Percentiles rank a stretch among this genome's conserved stretches.
Conservation (phyloP, 2,888 invertebrate genomes). For the Drosophila meridiana region DNA sequence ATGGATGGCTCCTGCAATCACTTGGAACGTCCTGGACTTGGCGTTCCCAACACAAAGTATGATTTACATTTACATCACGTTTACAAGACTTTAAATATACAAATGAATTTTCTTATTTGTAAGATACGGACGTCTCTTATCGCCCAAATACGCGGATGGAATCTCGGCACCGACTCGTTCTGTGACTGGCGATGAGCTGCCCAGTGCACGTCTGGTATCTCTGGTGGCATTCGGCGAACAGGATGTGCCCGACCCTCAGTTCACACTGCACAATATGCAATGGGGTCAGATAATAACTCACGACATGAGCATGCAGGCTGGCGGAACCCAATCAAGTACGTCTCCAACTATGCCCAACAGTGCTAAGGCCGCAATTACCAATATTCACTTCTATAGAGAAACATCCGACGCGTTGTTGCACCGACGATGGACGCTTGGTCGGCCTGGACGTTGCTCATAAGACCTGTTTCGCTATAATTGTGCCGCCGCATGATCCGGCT, state of each 20-base stretch:
- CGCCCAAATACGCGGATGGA: conserved; percentile 86
- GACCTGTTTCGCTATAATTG: conserved; percentile 86
- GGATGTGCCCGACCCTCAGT: conserved; percentile 89
- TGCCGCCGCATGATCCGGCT: conserved; percentile 87
- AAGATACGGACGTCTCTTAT: conserved; percentile 85
- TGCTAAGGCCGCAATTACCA: not conserved
- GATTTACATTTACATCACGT: not conserved
- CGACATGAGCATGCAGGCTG: conserved; percentile 86
- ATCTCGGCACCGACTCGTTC: conserved; percentile 87
- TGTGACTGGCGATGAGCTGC: conserved; percentile 88
- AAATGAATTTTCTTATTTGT: not conserved
- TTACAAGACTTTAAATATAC: not conserved
- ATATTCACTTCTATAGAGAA: conserved; percentile 84
- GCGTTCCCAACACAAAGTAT: conserved; percentile 88
- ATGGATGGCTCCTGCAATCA: conserved; percentile 98
- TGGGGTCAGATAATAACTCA: conserved; percentile 88
- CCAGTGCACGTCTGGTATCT: conserved; percentile 90
- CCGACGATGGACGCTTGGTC: conserved; percentile 86
- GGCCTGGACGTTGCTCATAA: conserved; percentile 84
- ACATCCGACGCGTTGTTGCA: conserved; percentile 88
- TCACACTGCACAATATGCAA: conserved; percentile 90
- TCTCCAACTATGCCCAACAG: not conserved
- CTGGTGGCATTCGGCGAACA: conserved; percentile 89
- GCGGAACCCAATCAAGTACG: conserved; percentile 90
- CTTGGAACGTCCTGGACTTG: conserved; percentile 91